Evolutionary conservation across 2,113 vertebrate species (phyloP).

Genomic region (Syngnathus typhle): DNA sequence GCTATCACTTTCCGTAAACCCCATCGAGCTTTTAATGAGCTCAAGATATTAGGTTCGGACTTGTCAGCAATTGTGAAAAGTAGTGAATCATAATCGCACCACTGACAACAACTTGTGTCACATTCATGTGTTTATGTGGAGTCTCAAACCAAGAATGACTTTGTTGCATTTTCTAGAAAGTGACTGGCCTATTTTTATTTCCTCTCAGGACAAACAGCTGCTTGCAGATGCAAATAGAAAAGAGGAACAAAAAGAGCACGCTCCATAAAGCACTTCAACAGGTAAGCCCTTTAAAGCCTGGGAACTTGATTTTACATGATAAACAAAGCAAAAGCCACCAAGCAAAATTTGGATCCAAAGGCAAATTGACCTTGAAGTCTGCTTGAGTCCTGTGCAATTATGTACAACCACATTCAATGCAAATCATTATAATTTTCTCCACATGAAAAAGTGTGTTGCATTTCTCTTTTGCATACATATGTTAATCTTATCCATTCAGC

Average conservation of each 20-base stretch:
- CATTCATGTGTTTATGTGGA: conserved; percentile 3
- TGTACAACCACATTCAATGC: not conserved
- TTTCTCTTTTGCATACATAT: not conserved
- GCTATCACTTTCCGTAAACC: not conserved
- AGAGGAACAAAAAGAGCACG: not conserved
- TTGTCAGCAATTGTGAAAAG: conserved; percentile 1
- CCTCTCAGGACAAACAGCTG: conserved; percentile 14
- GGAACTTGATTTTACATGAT: conserved; percentile 24
- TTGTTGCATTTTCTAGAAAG: conserved; percentile 16
- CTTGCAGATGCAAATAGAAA: conserved; percentile 24
- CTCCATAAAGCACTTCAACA: conserved; percentile 13
- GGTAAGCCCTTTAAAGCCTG: conserved; percentile 14
- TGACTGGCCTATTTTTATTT: conserved; percentile 7
- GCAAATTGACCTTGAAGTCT: not conserved
- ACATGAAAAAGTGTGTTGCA: not conserved
- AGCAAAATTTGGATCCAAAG: not conserved
- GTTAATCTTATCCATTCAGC: not conserved
- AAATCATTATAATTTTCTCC: not conserved
- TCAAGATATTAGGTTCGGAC: not conserved
- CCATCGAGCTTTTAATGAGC: not conserved
- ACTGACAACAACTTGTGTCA: conserved; percentile 3
- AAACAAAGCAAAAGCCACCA: not conserved
- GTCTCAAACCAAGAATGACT: not conserved
- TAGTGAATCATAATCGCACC: conserved; percentile 1
- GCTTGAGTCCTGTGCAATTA: not conserved